Evolutionary conservation across 2,797 vertebrate genomes (phyloP).

Genomic region (Tarsius wallacei): DNA sequence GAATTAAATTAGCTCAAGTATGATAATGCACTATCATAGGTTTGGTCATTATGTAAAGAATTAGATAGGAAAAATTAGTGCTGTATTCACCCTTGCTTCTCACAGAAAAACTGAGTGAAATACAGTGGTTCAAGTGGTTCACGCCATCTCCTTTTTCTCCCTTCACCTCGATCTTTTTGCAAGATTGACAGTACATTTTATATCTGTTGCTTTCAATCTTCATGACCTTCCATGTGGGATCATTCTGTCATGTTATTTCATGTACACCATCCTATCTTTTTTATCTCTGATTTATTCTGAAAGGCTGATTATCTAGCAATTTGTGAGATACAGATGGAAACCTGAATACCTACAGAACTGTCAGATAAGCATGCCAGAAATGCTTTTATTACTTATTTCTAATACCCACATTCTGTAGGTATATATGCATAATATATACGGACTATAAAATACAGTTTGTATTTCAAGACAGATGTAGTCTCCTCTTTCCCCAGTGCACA

Average conservation of each 20-base stretch:
- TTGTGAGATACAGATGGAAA: conserved; percentile 60
- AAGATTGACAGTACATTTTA: neutral
- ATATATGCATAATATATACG: neutral
- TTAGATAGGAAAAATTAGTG: neutral
- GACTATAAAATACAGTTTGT: neutral
- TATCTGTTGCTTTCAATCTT: conserved; percentile 29
- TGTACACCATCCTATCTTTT: neutral
- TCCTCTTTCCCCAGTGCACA: neutral
- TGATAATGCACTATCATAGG: neutral
- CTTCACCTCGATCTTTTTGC: neutral
- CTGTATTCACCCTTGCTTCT: neutral
- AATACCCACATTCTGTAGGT: neutral
- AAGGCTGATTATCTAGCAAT: conserved; percentile 72
- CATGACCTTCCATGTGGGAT: conserved; percentile 38
- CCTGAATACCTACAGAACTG: neutral
- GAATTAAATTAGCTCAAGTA: neutral
- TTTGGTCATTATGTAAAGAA: neutral
- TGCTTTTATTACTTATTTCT: conserved; percentile 18
- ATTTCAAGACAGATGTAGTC: neutral
- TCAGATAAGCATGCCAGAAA: conserved; percentile 58
- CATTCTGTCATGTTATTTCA: conserved; percentile 49
- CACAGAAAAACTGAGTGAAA: neutral
- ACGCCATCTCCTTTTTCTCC: neutral
- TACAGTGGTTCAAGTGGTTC: neutral
- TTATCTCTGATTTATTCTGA: conserved; percentile 59